Conservation (phyloP, 2,888 invertebrate genomes). For the Acronicta leporina region DNA sequence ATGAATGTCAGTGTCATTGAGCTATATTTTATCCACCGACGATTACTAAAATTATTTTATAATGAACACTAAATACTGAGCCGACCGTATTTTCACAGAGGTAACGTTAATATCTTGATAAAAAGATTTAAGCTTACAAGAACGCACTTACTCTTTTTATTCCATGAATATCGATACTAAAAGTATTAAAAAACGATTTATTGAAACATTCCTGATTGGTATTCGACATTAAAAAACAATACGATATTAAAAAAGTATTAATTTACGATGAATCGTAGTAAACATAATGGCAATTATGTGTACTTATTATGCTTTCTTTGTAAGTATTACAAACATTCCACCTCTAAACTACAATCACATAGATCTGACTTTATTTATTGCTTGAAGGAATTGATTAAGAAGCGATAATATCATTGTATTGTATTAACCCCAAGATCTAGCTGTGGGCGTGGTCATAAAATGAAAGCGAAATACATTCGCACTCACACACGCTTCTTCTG, state of each 20-base stretch:
- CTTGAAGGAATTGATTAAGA: conserved; percentile 49
- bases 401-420: conserved; percentile 1
- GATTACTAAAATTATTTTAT: conserved; percentile 9
- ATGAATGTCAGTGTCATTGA: conserved; percentile 17
- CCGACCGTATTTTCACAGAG: conserved; percentile 2
- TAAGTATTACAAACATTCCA: conserved; percentile 45
- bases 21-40: conserved; percentile 15
- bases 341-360: conserved; percentile 19
- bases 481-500: background rate
- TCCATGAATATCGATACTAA: conserved; percentile 2
- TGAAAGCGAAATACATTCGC: background rate
- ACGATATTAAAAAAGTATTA: conserved; percentile 38
- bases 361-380: conserved; percentile 52
- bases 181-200: conserved; percentile 18
- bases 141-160: background rate
- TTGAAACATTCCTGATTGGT: conserved; percentile 19
- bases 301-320: conserved; percentile 5
- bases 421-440: background rate
- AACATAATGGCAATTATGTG: conserved; percentile 8
- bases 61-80: background rate
- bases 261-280: conserved; percentile 10
- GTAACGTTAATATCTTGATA: background rate
- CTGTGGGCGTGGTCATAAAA: background rate
- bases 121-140: background rate
- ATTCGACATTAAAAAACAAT: too few relatives aligned